These are phyloP conservation scores for Amaurobius ferox DNA, from an alignment of 2,888 invertebrate species.

Conservation along the genomic window DNA sequence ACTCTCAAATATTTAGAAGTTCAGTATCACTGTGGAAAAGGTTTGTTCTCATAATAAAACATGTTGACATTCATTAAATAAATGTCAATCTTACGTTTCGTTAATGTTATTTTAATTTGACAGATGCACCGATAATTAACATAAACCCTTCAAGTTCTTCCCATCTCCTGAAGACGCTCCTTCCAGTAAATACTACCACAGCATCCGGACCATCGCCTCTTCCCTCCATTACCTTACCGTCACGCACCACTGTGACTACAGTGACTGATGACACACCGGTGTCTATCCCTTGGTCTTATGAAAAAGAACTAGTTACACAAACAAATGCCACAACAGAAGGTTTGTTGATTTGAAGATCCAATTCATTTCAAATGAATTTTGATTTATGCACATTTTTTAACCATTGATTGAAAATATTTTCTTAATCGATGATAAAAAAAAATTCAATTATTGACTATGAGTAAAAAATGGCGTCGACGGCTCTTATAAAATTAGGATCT, in stretches of 20 bases:
- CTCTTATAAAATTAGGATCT: no score
- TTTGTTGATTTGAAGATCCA: no score
- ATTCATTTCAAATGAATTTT: no score
- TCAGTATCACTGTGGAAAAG: constrained; percentile 80
- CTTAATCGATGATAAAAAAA: no score
- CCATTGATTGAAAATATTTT: no score
- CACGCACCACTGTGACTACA: neutral
- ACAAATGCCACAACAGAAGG: neutral
- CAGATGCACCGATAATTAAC: neutral
- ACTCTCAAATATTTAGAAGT: constrained; percentile 82
- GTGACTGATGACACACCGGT: neutral
- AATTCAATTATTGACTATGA: no score
- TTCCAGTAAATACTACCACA: constrained; percentile 35
- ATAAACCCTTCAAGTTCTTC: constrained; percentile 6
- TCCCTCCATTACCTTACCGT: neutral
- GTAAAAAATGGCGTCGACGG: no score
- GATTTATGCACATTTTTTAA: no score
- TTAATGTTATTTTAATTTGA: neutral
- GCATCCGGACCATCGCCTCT: neutral
- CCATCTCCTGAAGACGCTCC: constrained; percentile 8
- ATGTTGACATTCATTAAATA: neutral
- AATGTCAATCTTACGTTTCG: no score
- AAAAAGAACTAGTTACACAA: neutral
- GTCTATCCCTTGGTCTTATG: constrained; percentile 1
- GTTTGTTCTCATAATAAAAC: constrained; percentile 32